Conservation (phyloP, 2,888 invertebrate species). For the Protonemura montana region DNA sequence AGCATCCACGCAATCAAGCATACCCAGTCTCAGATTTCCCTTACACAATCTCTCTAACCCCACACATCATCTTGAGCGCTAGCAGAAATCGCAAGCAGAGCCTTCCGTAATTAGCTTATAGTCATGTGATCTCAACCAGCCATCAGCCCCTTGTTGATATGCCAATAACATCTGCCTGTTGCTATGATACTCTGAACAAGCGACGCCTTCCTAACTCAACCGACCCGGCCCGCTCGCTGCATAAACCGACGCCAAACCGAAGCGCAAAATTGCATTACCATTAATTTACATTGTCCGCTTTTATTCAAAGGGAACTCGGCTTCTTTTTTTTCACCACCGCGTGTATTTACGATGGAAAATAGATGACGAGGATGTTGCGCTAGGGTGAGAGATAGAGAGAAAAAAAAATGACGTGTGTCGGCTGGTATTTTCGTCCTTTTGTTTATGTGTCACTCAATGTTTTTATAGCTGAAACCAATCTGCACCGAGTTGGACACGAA, state of each 20-base stretch:
- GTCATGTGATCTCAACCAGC: neutral
- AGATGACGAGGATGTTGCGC: neutral
- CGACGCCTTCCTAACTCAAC: neutral
- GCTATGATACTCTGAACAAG: conserved; percentile 5
- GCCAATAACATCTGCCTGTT: conserved; percentile 44
- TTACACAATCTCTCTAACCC: neutral
- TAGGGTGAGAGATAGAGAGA: neutral
- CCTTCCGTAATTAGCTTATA: neutral
- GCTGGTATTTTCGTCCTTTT: conserved; percentile 17
- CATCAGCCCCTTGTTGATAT: conserved; percentile 41
- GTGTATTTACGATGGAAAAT: neutral
- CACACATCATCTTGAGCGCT: neutral
- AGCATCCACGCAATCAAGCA: neutral
- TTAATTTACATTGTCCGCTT: conserved; percentile 41
- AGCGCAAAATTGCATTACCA: conserved; percentile 35
- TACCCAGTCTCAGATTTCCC: neutral
- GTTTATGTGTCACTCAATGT: conserved; percentile 34
- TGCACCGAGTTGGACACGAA: neutral
- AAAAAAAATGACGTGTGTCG: conserved; percentile 21
- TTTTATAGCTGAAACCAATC: neutral
- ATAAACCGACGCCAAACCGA: too few species aligned
- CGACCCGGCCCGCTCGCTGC: neutral
- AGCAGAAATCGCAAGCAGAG: neutral
- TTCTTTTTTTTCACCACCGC: neutral
- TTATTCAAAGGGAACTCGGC: conserved; percentile 33